phyloP scores from a whole-genome alignment of 2,888 invertebrate species.

The Dascillus cervinus region DNA sequence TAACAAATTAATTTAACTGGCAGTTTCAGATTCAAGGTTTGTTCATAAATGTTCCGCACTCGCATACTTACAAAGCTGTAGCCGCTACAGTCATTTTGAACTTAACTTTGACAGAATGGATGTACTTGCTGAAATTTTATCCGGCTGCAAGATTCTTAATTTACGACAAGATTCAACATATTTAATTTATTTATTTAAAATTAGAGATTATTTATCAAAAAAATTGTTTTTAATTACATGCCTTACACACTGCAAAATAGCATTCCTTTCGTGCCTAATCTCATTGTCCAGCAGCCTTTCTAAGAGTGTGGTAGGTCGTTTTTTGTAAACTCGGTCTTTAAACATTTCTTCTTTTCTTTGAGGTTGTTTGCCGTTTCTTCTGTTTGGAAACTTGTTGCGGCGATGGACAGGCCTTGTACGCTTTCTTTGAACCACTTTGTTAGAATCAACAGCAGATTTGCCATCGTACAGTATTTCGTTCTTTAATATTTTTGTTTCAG shows the following conservation, averaged over 20 bases:
- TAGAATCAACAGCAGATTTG: slow-evolving; percentile 14
- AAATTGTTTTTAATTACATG: slow-evolving; percentile 71
- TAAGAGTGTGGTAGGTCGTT: slow-evolving; percentile 51
- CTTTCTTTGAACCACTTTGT: slow-evolving; percentile 10
- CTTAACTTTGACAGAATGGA: slow-evolving; percentile 18
- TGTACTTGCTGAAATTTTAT: slow-evolving; percentile 18
- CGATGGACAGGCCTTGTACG: slow-evolving; percentile 16
- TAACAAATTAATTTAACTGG: slow-evolving; percentile 1
- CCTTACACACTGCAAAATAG: slow-evolving; percentile 79
- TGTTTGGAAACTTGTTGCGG: slow-evolving; percentile 9
- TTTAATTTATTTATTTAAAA: too few relatives aligned
- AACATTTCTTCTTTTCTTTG: background rate
- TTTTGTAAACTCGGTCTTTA: slow-evolving; percentile 14
- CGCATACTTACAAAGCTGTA: slow-evolving; percentile 17
- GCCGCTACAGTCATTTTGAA: slow-evolving; percentile 18
- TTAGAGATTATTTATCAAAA: too few relatives aligned
- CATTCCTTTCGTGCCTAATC: slow-evolving; percentile 79
- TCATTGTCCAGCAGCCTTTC: slow-evolving; percentile 67
- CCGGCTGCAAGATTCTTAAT: slow-evolving; percentile 20
- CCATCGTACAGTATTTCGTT: slow-evolving; percentile 12
- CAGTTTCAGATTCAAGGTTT: slow-evolving; percentile 19
- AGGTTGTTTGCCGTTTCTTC: slow-evolving; percentile 8
- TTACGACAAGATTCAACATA: slow-evolving; percentile 13
- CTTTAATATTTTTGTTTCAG: slow-evolving; percentile 43
- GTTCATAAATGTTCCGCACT: slow-evolving; percentile 15